Percentiles rank a stretch among this genome's conserved stretches.
Evolutionary conservation across 2,888 invertebrate genomes (phyloP).

Genomic region (Anaspis maculata): DNA sequence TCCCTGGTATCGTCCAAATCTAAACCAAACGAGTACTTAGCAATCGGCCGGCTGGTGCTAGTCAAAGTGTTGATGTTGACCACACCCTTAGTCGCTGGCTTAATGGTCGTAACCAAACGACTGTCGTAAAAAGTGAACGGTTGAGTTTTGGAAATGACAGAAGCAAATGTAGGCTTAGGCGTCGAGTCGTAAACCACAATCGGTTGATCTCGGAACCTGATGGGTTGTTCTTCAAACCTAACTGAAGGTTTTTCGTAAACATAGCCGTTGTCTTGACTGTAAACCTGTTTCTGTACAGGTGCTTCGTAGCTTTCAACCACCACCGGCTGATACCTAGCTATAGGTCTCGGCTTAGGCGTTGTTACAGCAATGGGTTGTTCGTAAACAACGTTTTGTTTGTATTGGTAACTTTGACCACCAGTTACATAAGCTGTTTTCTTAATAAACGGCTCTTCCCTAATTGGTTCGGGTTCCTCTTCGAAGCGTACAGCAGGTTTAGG

Average conservation of each 20-base stretch:
- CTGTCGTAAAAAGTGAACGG: slow-evolving; percentile 26
- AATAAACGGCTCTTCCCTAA: slow-evolving; percentile 32
- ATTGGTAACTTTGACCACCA: slow-evolving; percentile 15
- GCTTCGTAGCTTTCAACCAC: slow-evolving; percentile 15
- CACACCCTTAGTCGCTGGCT: slow-evolving; percentile 4
- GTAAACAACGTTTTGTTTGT: slow-evolving; percentile 12
- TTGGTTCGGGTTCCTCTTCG: slow-evolving; percentile 34
- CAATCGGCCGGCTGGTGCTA: slow-evolving; percentile 23
- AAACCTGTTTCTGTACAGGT: slow-evolving; percentile 13
- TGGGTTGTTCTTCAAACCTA: slow-evolving; percentile 20
- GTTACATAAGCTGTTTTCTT: slow-evolving; percentile 35
- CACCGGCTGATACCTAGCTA: slow-evolving; percentile 12
- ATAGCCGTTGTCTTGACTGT: slow-evolving; percentile 16
- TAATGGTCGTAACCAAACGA: slow-evolving; percentile 20
- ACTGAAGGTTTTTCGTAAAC: slow-evolving; percentile 17
- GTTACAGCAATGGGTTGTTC: slow-evolving; percentile 10
- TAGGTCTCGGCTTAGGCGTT: slow-evolving; percentile 10
- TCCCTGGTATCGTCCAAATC: too few relatives aligned
- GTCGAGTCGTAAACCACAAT: slow-evolving; percentile 20
- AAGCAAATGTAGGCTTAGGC: slow-evolving; percentile 36
- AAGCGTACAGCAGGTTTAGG: slow-evolving; percentile 30
- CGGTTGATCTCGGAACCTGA: slow-evolving; percentile 4
- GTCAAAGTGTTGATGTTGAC: slow-evolving; percentile 5
- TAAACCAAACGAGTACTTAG: slow-evolving; percentile 26
- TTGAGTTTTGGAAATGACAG: slow-evolving; percentile 38